These are phyloP conservation scores for Zosterops pallidus DNA, from an alignment of 2,113 vertebrate species.

Conservation along the genomic window DNA sequence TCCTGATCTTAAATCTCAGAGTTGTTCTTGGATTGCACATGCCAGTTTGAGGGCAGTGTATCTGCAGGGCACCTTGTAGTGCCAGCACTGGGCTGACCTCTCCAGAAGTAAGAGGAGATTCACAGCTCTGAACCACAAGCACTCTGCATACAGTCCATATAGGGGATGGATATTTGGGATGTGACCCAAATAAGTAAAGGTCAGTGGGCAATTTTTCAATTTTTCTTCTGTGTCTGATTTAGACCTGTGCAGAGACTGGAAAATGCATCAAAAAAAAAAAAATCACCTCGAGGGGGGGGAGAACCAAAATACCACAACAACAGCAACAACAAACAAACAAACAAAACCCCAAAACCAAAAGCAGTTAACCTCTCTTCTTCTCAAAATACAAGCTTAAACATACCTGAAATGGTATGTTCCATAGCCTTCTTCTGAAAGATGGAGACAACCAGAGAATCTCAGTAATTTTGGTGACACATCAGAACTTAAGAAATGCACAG, in stretches of 20 bases:
- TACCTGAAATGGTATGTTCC: constrained; percentile 12
- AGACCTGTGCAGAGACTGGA: not conserved
- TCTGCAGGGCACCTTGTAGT: not conserved
- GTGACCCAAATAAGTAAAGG: not conserved
- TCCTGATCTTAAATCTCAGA: not conserved
- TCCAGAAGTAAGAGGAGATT: not conserved
- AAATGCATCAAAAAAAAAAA: not conserved
- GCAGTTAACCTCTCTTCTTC: not conserved
- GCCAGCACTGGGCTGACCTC: not conserved
- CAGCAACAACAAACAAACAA: not conserved
- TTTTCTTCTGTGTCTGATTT: not conserved
- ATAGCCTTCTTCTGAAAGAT: not conserved
- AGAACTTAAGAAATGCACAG: constrained; percentile 3
- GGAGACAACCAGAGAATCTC: not conserved
- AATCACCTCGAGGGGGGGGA: not conserved
- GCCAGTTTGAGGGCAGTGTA: not conserved
- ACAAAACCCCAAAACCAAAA: not conserved
- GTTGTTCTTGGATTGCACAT: not conserved
- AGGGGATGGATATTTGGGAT: not conserved
- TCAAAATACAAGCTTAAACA: not conserved
- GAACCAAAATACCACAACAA: no score
- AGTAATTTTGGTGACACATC: not conserved
- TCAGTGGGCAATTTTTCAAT: not conserved
- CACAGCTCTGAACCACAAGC: not conserved
- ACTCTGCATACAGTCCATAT: not conserved